phyloP scores from a whole-genome alignment of 2,113 vertebrate genomes.

The Quiscalus mexicanus region DNA sequence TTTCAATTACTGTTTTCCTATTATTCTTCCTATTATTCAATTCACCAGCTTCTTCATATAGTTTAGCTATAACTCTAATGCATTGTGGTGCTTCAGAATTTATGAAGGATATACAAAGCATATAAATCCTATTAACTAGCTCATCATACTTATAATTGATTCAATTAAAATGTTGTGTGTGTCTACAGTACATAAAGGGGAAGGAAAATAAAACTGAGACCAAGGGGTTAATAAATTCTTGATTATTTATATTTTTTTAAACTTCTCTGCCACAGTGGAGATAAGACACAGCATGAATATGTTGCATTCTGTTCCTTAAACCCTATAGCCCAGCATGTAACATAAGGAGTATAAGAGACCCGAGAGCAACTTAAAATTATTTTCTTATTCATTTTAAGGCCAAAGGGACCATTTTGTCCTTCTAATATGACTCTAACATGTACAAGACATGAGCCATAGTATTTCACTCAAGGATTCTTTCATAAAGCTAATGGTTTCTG shows the following conservation, averaged over 20 bases:
- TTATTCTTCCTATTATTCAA: slow-evolving; percentile 71
- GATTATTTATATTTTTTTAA: slow-evolving; percentile 64
- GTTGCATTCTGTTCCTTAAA: neutral
- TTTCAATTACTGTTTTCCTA: slow-evolving; percentile 73
- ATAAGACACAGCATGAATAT: neutral
- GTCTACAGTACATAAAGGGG: slow-evolving; percentile 50
- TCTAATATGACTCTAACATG: neutral
- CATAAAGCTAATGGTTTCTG: neutral
- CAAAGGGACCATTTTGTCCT: neutral
- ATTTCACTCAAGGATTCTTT: neutral
- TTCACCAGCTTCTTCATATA: slow-evolving; percentile 59
- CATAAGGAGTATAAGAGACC: neutral
- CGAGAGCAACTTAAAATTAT: neutral
- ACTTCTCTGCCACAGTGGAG: slow-evolving; percentile 26
- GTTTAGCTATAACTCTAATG: slow-evolving; percentile 56
- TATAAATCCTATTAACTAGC: slow-evolving; percentile 73
- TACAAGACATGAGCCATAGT: neutral
- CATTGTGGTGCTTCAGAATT: slow-evolving; percentile 60
- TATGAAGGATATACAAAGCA: slow-evolving; percentile 68
- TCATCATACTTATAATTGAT: slow-evolving; percentile 60
- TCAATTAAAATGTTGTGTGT: slow-evolving; percentile 61
- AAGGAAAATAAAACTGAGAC: slow-evolving; percentile 44
- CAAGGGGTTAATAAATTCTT: slow-evolving; percentile 65
- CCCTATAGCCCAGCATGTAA: neutral
- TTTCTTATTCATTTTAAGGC: neutral